Base-by-base conservation (phyloP, 2,888 invertebrate species). In the Leucozona laternaria region DNA sequence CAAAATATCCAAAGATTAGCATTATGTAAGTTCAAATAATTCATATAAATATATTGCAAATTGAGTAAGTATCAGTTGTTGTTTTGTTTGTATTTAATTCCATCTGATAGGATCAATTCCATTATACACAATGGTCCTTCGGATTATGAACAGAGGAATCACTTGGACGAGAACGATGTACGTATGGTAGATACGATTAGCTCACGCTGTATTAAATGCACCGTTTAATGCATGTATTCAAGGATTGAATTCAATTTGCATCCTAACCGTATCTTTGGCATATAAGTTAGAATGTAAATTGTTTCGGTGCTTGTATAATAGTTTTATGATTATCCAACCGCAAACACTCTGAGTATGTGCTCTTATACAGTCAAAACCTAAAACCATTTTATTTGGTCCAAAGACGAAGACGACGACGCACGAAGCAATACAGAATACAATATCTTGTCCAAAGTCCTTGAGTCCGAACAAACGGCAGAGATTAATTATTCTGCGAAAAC, bases 201-300 rank as follows among this genome's bases (percentile, higher is more conserved):
- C n/a, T n/a, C 62, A 62, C 20, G 15, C 40, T 64, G 11, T 72
- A 64, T 72, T 57, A 55, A 73, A 45, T 64, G 40, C 20, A 28
- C 43, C 71, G 43, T 55, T 40, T 37, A 31, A 71, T 55, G 48
- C 40, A 40, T 66, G 50, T 28, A 31, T 31, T 31, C 4, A 62
- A 37, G 48, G 48, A 76, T 25, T 70, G 53, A 70, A 76, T 81
- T 68, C 20, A 50, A 76, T 72, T 80, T 70, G 75, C 70, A 76
- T 66, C 45, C 37, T 55, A 37, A 31, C 40, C 34, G 22, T 70
- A 55, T 76, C 55, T 50, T 58, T 62, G 60, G 25, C 25, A 45
- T 28, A 17, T 45, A 76, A 40, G 60, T 28, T 15, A 25, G 17
- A 25, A n/a, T 10, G 28, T 25, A 40, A 60, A 70, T 80, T 75